Base-by-base conservation (phyloP, 2,113 vertebrate genomes). In the Nanorana parkeri region DNA sequence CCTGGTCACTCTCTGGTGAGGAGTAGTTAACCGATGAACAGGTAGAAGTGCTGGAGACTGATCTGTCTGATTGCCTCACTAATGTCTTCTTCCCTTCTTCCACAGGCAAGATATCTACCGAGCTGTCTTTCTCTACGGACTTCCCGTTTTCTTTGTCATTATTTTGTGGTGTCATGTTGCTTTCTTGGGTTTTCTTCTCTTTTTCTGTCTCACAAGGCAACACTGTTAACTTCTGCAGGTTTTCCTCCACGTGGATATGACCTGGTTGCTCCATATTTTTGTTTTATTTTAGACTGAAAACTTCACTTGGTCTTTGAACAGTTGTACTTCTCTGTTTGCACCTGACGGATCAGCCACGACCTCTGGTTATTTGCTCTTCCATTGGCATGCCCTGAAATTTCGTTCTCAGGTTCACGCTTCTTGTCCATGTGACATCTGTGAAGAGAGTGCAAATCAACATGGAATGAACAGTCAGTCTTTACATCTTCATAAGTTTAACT, bases 1-100 rank as follows among this genome's bases (percentile, higher is more conserved):
- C 91, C 0, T 94, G 93, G 5, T 95, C 93, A 1, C 92, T 94
- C 76, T 94, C 92, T 3, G 85, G 88, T 2, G 94, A 93, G 5
- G 93, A 93, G 80, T 89, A 83, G 80, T 83, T 88, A 28, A 93
- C 86, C 32, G 94, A 94, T 64, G 88, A 89, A 60, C 88, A 89
- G 3, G 93, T 92, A 0, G 84, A 81, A 5, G 88, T 85, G 20
- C 91, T 88, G 51, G 87, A 85, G 23, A 87, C 86, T 4, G 91
- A 92, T 19, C 85, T 60, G 36, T 90, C 77, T 0, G 58, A 68
- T 10, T 24, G 21, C 41, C 75, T 63, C 21, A 36, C 26, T 11
- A 32, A 32, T n/a, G 64, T 81, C 60, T 74, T 82, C 13, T 60
- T 47, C 6, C 0, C 15, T 10, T 69, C 66, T 17, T 61, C 52